Evolutionary conservation across 2,797 vertebrate species (phyloP).

Genomic region (Tenualosa thibaudeaui): DNA sequence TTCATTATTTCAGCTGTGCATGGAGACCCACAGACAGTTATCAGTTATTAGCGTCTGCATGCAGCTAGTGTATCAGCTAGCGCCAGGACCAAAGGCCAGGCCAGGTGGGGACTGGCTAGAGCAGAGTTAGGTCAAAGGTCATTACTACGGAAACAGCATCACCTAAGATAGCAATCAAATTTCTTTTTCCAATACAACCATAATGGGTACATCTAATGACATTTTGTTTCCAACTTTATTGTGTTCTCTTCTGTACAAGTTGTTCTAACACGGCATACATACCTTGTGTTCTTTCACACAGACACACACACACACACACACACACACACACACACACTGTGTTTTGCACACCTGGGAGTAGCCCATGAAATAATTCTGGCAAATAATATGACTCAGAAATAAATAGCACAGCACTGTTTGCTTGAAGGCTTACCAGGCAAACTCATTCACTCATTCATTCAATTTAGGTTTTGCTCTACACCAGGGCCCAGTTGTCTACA

Average conservation of each 20-base stretch:
- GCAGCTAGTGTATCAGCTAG: background rate
- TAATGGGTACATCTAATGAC: background rate
- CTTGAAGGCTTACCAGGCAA: too few relatives aligned
- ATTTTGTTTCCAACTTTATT: background rate
- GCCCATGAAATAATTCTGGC: too few relatives aligned
- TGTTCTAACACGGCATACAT: too few relatives aligned
- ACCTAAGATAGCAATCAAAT: background rate
- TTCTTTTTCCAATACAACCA: background rate
- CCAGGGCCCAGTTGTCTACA: too few relatives aligned
- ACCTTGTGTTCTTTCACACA: too few relatives aligned
- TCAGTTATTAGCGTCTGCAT: background rate
- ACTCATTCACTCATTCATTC: too few relatives aligned
- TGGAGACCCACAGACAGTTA: background rate
- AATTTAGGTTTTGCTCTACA: too few relatives aligned
- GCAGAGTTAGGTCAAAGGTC: background rate
- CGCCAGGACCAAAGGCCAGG: background rate
- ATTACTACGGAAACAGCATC: background rate
- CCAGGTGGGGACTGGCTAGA: background rate
- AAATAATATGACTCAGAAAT: too few relatives aligned
- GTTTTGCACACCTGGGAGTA: too few relatives aligned
- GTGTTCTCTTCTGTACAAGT: background rate
- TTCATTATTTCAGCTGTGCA: background rate
- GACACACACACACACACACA: background rate
- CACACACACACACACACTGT: background rate
- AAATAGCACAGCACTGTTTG: too few relatives aligned